Percentiles rank a stretch among this genome's conserved stretches.
Conservation (phyloP, 2,113 vertebrate genomes). For the Phasianus colchicus region DNA sequence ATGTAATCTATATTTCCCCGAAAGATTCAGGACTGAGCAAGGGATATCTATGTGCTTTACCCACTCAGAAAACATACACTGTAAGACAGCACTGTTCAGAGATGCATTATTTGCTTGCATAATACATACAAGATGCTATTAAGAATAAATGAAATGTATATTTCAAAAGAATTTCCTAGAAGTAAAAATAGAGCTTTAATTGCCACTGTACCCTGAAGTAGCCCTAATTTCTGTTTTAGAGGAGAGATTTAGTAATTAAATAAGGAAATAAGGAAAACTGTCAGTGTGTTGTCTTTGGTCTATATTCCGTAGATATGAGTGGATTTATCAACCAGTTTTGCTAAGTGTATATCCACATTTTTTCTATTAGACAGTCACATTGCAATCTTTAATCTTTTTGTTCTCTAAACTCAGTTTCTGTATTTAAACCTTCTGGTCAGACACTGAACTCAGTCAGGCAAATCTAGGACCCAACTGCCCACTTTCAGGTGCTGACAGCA, state of each 20-base stretch:
- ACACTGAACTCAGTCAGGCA: background rate
- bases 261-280: background rate
- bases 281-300: background rate
- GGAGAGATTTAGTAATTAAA: background rate
- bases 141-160: background rate
- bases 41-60: background rate
- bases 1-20: background rate
- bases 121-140: background rate
- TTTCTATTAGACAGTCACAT: background rate
- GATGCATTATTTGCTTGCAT: background rate
- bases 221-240: background rate
- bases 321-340: background rate
- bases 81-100: background rate
- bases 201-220: background rate
- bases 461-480: background rate
- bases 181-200: background rate
- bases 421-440: background rate
- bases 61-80: background rate
- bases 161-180: background rate
- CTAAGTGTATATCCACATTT: background rate
- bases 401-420: background rate
- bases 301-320: background rate
- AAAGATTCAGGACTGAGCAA: background rate
- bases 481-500: background rate
- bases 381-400: background rate